Base-by-base conservation (phyloP, 2,113 vertebrate genomes). In the Drymodes brunneopygia region DNA sequence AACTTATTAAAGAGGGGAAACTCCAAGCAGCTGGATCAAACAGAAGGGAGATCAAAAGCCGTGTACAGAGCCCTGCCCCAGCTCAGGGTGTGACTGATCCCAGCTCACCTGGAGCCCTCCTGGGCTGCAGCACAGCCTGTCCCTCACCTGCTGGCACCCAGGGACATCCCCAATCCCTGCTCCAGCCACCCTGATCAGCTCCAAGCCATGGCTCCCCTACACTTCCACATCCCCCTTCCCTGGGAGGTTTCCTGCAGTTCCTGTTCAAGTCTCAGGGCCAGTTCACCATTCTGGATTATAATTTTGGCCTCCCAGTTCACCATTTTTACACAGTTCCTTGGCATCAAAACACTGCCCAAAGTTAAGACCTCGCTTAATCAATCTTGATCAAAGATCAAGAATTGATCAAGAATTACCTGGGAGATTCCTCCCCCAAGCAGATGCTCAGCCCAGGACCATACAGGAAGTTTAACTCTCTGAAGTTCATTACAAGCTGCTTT, bases 201-300 rank as follows among this genome's bases (percentile, higher is more conserved):
- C 53, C 31, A 5, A 11, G 35, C 9, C 0, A 0, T 4, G 33
- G 29, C 8, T 29, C 16, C 14, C 31, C 57, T 9, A 1, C 44
- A 6, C 25, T 19, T 28, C 56, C 45, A 15, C 40, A 5, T 50
- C 24, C 54, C 50, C 50, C 38, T 61, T 4, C 19, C 40, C 38
- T 24, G 42, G 21, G 10, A 53, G 15, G 9, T 5, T 35, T 67
- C 27, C 4, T 31, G 51, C 58, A 84, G 35, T 15, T 38, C 38
- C 9, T 38, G 38, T 38, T 12, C 25, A 12, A 16, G 12, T 53
- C 57, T 35, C 67, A 16, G 21, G 56, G 24, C 48, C 71, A 66
- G 38, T 7, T 81, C 75, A 7, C 29, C 14, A 5, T 3, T 33
- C 18, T 12, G 20, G 81, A 44, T 64, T 27, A 5, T 15, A 9